A percentile compares a stretch with the other conserved stretches of the same genome.
Evolutionary conservation across 2,797 vertebrate species (phyloP).

Genomic region (Poecilia velifera): DNA sequence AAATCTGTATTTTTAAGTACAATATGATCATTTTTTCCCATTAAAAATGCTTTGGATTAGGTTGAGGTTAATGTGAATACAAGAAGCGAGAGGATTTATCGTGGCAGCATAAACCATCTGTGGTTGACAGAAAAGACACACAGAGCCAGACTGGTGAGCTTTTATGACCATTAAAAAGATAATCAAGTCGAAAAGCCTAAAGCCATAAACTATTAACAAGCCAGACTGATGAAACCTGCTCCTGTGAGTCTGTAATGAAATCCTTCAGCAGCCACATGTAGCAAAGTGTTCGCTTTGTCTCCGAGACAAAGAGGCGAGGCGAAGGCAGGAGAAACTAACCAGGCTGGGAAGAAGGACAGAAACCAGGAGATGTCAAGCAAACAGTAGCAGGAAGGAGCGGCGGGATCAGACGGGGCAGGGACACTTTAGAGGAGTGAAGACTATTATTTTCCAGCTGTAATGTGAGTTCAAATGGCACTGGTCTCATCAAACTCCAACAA

Average conservation of each 20-base stretch:
- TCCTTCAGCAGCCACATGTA: slow-evolving; percentile 50
- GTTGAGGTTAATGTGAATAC: background rate
- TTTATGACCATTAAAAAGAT: slow-evolving; percentile 69
- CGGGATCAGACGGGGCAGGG: background rate
- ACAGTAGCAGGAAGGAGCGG: background rate
- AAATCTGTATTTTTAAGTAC: background rate
- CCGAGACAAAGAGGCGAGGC: background rate
- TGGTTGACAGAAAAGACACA: slow-evolving; percentile 12
- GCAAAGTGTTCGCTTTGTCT: slow-evolving; percentile 49
- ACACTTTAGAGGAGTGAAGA: background rate
- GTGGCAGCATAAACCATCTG: background rate
- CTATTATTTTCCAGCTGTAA: slow-evolving; percentile 7
- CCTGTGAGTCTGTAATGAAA: slow-evolving; percentile 53
- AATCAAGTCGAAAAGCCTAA: slow-evolving; percentile 70
- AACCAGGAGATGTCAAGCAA: background rate
- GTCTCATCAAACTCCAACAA: slow-evolving; percentile 16
- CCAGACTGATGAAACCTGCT: slow-evolving; percentile 51
- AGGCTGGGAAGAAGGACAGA: background rate
- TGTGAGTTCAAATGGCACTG: slow-evolving; percentile 10
- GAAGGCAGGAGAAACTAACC: background rate
- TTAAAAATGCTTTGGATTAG: slow-evolving; percentile 1
- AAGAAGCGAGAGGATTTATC: background rate
- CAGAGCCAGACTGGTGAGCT: slow-evolving; percentile 29
- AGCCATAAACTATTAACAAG: slow-evolving; percentile 72
- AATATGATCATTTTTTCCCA: background rate